A percentile compares a stretch with the other conserved stretches of the same genome.
These are phyloP conservation scores for Tetragonula carbonaria DNA, from an alignment of 2,888 invertebrate species.

Conservation along the genomic window DNA sequence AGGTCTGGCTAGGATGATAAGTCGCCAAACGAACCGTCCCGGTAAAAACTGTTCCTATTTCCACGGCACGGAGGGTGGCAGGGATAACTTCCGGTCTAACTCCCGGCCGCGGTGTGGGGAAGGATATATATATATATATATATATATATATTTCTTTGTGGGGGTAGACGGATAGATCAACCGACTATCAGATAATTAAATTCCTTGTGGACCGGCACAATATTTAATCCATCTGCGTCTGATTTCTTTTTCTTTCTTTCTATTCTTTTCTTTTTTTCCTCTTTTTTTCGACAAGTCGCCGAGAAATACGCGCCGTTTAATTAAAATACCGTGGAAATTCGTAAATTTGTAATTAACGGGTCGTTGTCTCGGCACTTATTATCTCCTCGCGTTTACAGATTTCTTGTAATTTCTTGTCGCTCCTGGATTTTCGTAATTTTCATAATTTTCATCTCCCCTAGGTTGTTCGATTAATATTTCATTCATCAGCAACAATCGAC, in stretches of 20 bases:
- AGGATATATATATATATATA: constrained; percentile 15
- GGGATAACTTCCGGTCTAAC: constrained; percentile 64
- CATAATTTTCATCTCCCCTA: no score
- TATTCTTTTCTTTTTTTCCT: no score
- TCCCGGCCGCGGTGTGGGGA: constrained; percentile 37
- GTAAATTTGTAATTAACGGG: not conserved
- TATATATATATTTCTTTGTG: constrained; percentile 55
- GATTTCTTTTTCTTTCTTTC: not conserved
- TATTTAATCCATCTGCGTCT: constrained; percentile 66
- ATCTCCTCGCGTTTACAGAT: not conserved
- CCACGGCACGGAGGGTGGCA: constrained; percentile 47
- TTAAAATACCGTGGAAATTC: constrained; percentile 30
- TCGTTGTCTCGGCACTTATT: not conserved
- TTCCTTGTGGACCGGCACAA: constrained; percentile 69
- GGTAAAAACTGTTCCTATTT: constrained; percentile 69
- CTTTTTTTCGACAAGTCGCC: not conserved
- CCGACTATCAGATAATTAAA: constrained; percentile 79
- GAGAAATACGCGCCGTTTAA: constrained; percentile 14
- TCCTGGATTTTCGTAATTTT: no score
- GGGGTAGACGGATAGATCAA: constrained; percentile 72
- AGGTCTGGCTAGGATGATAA: constrained; percentile 57
- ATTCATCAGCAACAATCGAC: no score
- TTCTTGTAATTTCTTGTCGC: no score
- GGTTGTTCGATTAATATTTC: no score
- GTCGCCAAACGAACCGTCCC: constrained; percentile 54